These are phyloP conservation scores for Phenganax marumi DNA, from an alignment of 92 coral and sea anemone species.

Conservation along the genomic window DNA sequence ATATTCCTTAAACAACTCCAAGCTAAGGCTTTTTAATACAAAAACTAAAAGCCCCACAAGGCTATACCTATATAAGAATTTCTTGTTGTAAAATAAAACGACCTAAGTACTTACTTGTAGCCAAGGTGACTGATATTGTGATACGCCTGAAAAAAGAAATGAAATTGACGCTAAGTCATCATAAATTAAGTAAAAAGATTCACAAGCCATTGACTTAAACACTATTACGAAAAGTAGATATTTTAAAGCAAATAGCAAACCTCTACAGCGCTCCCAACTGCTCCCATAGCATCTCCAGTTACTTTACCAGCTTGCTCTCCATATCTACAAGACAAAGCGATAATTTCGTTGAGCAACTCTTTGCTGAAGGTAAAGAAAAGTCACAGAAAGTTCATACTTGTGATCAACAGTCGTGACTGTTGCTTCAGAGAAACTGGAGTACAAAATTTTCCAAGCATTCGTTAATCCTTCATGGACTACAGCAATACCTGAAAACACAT, in stretches of 20 bases:
- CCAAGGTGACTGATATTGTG: constrained; percentile 93
- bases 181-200: background rate
- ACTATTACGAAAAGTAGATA: background rate
- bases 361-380: background rate
- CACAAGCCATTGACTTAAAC: background rate
- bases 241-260: constrained; percentile 31
- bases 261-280: constrained; percentile 84
- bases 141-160: constrained; percentile 62
- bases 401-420: constrained; percentile 95
- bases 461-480: constrained; percentile 84
- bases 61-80: background rate
- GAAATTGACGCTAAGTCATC: background rate
- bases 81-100: background rate
- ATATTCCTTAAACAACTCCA: no score
- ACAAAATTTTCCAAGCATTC: constrained; percentile 83
- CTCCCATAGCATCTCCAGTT: constrained; percentile 90
- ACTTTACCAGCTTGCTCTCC: constrained; percentile 81
- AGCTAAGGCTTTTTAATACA: no score
- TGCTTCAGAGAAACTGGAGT: constrained; percentile 84
- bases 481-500: constrained; percentile 67
- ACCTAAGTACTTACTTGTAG: constrained; percentile 70
- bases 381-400: constrained; percentile 56
- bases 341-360: background rate
- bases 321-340: constrained; percentile 58
- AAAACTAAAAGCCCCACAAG: background rate